A percentile compares a stretch with the other conserved stretches of the same genome.
phyloP scores from a whole-genome alignment of 2,113 vertebrate genomes.

The Falco punctatus region DNA sequence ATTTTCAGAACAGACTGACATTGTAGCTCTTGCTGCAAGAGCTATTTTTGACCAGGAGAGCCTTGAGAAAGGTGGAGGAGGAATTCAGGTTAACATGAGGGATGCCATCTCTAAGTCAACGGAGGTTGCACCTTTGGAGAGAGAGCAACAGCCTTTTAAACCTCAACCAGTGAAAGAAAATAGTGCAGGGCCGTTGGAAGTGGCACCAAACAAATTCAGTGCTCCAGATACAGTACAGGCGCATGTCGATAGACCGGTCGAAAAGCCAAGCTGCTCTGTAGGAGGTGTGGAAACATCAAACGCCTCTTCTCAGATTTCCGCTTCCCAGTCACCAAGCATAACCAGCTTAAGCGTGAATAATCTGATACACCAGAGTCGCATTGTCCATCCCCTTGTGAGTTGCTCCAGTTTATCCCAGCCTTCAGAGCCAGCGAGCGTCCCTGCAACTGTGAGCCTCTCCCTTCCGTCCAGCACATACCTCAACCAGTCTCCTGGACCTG shows the following conservation, averaged over 20 bases:
- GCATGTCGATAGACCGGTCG: constrained; percentile 73
- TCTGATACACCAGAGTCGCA: constrained; percentile 84
- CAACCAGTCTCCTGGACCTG: constrained; percentile 77
- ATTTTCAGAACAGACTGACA: constrained; percentile 92
- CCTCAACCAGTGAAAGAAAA: constrained; percentile 68
- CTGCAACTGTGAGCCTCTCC: constrained; percentile 74
- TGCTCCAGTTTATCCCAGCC: constrained; percentile 82
- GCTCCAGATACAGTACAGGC: constrained; percentile 68
- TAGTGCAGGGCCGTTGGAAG: constrained; percentile 72
- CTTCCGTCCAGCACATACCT: constrained; percentile 78
- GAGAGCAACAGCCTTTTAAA: constrained; percentile 74
- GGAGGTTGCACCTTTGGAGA: constrained; percentile 72
- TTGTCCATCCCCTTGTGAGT: constrained; percentile 82
- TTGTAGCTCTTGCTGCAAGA: constrained; percentile 88
- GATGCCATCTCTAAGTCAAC: constrained; percentile 67
- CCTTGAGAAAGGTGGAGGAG: constrained; percentile 77
- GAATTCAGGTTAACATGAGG: constrained; percentile 59
- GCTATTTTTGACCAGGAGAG: constrained; percentile 94
- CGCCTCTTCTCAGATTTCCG: constrained; percentile 77
- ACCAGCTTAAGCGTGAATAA: constrained; percentile 95
- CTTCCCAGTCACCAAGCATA: constrained; percentile 80
- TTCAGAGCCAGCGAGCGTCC: constrained; percentile 77
- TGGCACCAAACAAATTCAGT: constrained; percentile 67
- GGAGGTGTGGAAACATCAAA: constrained; percentile 72
- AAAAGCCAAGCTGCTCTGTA: constrained; percentile 78